Evolutionary conservation across 2,797 vertebrate species (phyloP), one percentile per base, ranked within the genome.

Genomic region (Pseudochromis fuscus): DNA sequence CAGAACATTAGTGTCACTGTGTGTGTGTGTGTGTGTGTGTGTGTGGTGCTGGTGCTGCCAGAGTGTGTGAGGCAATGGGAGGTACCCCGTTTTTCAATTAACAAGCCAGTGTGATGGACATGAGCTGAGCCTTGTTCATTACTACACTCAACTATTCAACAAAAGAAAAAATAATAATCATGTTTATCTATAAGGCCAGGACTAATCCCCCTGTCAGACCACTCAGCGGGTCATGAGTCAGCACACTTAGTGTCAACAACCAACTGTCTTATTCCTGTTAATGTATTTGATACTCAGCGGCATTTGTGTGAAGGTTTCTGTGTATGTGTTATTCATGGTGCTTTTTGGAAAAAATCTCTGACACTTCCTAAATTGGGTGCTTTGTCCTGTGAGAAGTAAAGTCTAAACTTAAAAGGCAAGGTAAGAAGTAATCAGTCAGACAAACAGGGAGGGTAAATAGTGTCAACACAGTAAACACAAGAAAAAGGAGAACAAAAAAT

Each of bases 71-170:
- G 60, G 8, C 67, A 42, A 50, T n/a, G 25, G 79, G 81, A 67
- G 73, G 67, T 18, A 18, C 9, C 50, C 35, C 63, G 77, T 45
- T 87, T 90, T 92, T 90, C 87, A 90, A 91, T 91, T 87, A 89
- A 86, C 53, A 84, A 75, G 58, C 40, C 76, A 52, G 71, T 77
- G 65, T 68, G 80, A 90, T 66, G 76, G 84, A 85, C 78, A 69
- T 52, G 55, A 71, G 64, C 37, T 19, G 21, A 81, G 51, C 52
- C 23, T 27, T 65, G 44, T 58, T 50, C 35, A 19, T 55, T 19
- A 51, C 38, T n/a, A 63, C 16, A 56, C 30, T 74, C 50, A 56
- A 49, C 44, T 55, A 33, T 71, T 62, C 48, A 69, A 38, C 24
- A 8, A 30, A 48, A 66, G 28, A 67, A 24, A 57, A 15, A 30